Percentiles rank a stretch among this genome's conserved stretches.
Conservation (phyloP, 2,888 invertebrate genomes). For the Nymphalis c-album region DNA sequence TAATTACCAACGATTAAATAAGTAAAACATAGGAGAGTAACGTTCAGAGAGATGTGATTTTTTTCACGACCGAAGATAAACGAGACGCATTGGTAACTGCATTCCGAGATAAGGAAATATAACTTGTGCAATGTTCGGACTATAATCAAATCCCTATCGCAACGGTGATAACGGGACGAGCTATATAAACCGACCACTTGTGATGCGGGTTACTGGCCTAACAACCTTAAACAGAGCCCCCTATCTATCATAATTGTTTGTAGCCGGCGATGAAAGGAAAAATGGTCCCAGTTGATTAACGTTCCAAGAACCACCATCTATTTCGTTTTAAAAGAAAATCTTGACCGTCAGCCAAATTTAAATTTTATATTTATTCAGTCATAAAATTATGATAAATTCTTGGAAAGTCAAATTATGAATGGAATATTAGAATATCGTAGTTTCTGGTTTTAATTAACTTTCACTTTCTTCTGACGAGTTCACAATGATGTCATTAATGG, state of each 20-base stretch:
- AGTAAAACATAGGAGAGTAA: conserved; percentile 32
- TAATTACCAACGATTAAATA: conserved; percentile 43
- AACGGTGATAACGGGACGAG: conserved; percentile 64
- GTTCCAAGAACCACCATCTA: conserved; percentile 16
- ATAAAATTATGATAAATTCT: conserved; percentile 24
- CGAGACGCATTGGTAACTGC: conserved; percentile 63
- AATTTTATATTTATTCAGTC: conserved; percentile 28
- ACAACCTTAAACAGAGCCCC: conserved; percentile 53
- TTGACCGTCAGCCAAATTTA: conserved; percentile 31
- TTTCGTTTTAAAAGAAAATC: conserved; percentile 22
- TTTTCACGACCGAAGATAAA: conserved; percentile 58
- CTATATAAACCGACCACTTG: conserved; percentile 54
- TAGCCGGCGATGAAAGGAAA: conserved; percentile 7
- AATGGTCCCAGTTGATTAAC: conserved; percentile 10
- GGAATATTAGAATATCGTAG: conserved; percentile 16
- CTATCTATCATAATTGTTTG: conserved; percentile 52
- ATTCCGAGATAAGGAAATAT: conserved; percentile 63
- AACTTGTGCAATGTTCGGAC: conserved; percentile 61
- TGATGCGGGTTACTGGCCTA: conserved; percentile 58
- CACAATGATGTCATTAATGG: conserved; percentile 10
- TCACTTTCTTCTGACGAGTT: conserved; percentile 30
- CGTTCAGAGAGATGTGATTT: conserved; percentile 33
- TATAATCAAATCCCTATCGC: conserved; percentile 66
- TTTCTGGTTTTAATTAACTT: conserved; percentile 32
- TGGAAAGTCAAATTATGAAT: conserved; percentile 28